A percentile compares a stretch with the other conserved stretches of the same genome.
Conservation (phyloP, 2,888 invertebrate species). For the Liopterus haemorrhoidalis region DNA sequence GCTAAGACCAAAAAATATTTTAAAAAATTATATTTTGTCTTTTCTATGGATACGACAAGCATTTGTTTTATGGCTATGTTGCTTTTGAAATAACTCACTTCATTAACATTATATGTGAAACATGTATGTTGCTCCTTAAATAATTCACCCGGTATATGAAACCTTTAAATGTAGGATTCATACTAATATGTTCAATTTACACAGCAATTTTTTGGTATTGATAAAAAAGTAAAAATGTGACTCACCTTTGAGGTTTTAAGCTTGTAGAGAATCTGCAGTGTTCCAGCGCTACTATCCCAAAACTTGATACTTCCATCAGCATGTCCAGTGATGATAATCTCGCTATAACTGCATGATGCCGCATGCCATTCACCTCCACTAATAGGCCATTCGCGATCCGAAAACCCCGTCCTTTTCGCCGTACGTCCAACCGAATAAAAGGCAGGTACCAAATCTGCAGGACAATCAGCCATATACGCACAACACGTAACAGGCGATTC, state of each 20-base stretch:
- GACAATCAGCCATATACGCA: conserved; percentile 95
- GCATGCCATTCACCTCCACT: conserved; percentile 95
- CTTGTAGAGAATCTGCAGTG: conserved; percentile 94
- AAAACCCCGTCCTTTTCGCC: conserved; percentile 75
- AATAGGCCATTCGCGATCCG: conserved; percentile 93
- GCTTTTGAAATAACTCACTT: too few species aligned
- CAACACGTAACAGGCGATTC: conserved; percentile 98
- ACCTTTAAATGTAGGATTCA: neutral
- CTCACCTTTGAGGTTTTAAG: conserved; percentile 95
- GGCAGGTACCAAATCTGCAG: conserved; percentile 94
- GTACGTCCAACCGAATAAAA: conserved; percentile 90
- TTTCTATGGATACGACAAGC: too few species aligned
- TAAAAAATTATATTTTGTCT: too few species aligned
- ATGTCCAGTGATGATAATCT: conserved; percentile 97
- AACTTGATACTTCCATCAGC: conserved; percentile 98
- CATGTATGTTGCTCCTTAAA: too few species aligned
- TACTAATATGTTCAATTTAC: conserved; percentile 34
- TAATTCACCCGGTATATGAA: too few species aligned
- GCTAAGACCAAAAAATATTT: too few species aligned
- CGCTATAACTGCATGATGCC: conserved; percentile 93
- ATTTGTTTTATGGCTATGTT: too few species aligned
- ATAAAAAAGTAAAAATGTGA: too few species aligned
- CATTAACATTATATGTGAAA: too few species aligned
- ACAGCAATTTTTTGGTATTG: conserved; percentile 43
- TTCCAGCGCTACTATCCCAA: conserved; percentile 97